Base-by-base conservation (phyloP, 1,140 invertebrate species). In the Chironomus striatipennis region DNA sequence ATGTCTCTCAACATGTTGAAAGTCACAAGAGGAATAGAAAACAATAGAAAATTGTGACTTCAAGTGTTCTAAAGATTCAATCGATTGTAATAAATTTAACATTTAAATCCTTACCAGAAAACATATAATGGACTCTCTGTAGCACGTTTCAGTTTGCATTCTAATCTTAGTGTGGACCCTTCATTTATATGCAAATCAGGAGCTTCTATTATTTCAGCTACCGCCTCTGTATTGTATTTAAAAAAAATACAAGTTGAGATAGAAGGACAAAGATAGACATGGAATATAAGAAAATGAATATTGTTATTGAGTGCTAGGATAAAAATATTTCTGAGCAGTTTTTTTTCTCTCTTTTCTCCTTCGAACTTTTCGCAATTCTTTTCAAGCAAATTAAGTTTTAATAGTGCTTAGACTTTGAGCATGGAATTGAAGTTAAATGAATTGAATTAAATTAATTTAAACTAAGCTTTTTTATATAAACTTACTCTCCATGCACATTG, bases 111-210 rank as follows among this genome's bases (percentile, higher is more conserved):
- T 74, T 43, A 74, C 92, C 92, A 93, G 85, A 93, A 93, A 5
- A 94, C 86, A 79, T 90, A 94, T 0, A 88, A 88, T 1, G 91
- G 90, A 0, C 87, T 86, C 77, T 92, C 91, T 7, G 91, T 93
- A 43, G 90, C 91, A 75, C 91, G 88, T 78, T 88, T 86, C 18
- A 94, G 88, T 72, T 87, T 85, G 78, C 92, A 94, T 73, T 89
- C 88, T 15, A 94, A 83, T 75, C 90, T 86, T 75, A 94, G 81
- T 76, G 90, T 90, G 42, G 90, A 92, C 0, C 91, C 92, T 74
- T 90, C 89, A 78, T 92, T 90, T 74, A 94, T 88, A 79, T 90
- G 92, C 79, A 93, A 91, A 80, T 94, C 91, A 64, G 88, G 83
- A 72, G 90, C 88, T 1, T 92, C 92, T 7, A 86, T 85, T 77